These are phyloP conservation scores for Indicator indicator DNA, from an alignment of 2,113 vertebrate genomes.

Conservation along the genomic window DNA sequence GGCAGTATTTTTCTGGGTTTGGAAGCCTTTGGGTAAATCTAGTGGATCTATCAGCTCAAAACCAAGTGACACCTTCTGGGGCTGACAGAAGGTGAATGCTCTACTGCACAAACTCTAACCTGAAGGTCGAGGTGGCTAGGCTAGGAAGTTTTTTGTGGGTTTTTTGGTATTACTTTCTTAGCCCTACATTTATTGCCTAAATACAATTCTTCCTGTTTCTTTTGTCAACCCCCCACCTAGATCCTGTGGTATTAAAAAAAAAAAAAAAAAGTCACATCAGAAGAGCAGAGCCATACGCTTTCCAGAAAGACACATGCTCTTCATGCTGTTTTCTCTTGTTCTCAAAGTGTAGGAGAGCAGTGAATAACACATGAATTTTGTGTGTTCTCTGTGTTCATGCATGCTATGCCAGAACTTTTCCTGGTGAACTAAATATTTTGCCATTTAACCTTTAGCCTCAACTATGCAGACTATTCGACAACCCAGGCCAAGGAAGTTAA, in stretches of 20 bases:
- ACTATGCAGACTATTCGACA: slow-evolving; percentile 33
- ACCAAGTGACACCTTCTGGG: background rate
- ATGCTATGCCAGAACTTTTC: background rate
- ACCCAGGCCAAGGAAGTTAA: background rate
- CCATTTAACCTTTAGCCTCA: slow-evolving; percentile 26
- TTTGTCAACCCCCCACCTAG: background rate
- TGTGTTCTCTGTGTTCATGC: background rate
- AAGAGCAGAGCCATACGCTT: background rate
- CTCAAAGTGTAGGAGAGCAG: background rate
- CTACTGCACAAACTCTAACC: rapidly evolving
- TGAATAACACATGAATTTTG: background rate
- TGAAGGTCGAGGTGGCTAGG: background rate
- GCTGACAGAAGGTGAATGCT: background rate
- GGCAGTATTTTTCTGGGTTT: background rate
- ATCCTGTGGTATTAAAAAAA: background rate
- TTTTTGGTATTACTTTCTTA: background rate
- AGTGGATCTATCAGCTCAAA: background rate
- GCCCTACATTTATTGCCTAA: background rate
- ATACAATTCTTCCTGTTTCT: background rate
- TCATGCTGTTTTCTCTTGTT: background rate
- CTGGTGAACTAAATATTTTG: background rate
- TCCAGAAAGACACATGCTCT: background rate
- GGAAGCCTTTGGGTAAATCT: background rate
- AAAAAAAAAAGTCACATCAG: background rate
- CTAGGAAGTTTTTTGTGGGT: background rate